Conservation (phyloP, 2,113 vertebrate species). For the Ictidomys tridecemlineatus region DNA sequence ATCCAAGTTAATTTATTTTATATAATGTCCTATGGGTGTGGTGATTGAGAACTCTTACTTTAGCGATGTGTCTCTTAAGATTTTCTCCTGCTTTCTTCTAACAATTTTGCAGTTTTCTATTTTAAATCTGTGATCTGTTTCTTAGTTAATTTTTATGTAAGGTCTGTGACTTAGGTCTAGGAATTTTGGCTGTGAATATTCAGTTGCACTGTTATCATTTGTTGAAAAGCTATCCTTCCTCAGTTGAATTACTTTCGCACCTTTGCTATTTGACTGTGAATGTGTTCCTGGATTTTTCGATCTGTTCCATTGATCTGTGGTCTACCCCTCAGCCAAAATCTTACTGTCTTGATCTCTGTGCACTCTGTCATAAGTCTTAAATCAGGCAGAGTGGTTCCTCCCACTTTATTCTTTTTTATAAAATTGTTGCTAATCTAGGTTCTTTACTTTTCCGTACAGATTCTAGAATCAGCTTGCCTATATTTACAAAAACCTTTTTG, state of each 20-base stretch:
- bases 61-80: no score
- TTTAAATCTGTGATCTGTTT: background rate
- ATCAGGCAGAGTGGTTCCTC: background rate
- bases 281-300: background rate
- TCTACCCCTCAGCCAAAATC: background rate
- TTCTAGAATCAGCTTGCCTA: background rate
- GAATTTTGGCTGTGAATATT: background rate
- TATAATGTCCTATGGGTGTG: background rate
- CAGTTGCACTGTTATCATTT: background rate
- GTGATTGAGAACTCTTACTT: background rate
- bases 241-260: background rate
- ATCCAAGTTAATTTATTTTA: background rate
- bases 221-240: background rate
- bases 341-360: background rate
- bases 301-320: background rate
- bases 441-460: background rate
- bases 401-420: background rate
- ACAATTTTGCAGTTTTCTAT: background rate
- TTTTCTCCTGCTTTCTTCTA: background rate
- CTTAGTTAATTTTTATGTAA: background rate
- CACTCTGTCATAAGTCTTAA: background rate
- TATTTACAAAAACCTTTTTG: background rate
- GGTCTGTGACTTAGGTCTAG: background rate
- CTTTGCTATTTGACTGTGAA: background rate
- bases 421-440: background rate